Evolutionary conservation across 64 coral and sea anemone species (phyloP), one percentile per base, ranked within the genome.

Genomic region (Stichodactyla mertensii): DNA sequence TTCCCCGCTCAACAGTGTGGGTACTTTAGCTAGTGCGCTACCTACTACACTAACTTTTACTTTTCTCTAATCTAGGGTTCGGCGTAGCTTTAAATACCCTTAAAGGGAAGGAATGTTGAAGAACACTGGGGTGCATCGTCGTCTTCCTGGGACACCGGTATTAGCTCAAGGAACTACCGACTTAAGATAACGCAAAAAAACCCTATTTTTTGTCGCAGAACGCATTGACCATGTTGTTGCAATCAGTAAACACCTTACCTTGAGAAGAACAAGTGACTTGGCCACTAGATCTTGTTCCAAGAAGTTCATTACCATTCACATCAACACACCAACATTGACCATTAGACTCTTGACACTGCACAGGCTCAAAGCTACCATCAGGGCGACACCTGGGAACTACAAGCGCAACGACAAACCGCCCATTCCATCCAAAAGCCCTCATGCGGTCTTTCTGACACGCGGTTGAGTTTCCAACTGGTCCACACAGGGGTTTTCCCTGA

Each of bases 251-350:
- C 7, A 7, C 14, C 51, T 81, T 53, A 91, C 90, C 90, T 86
- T 74, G 83, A 55, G 69, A 77, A n/a, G 84, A 20, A 60, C 94
- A 92, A 61, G 77, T 84, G 53, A 93, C 62, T 61, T 92, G 78
- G 27, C 79, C 60, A 16, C 57, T 82, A 16, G 82, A 57, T 52
- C 16, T 61, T 36, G 87, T 92, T 0, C 90, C 93, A 69, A 19
- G 28, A 13, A 56, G 84, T 62, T 95, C 93, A 77, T 95, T 95
- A 0, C 93, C 93, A 55, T 89, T 95, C 67, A 23, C 70, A 59
- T 95, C 93, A n/a, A 92, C 93, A 58, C 93, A 95, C 93, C 93
- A 95, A 57, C 93, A 95, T 55, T 95, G 89, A 51, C 90, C 93
- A 52, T 87, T 89, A n/a, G 77, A 81, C 13, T 31, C 52, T n/a